Percentiles rank a stretch among this genome's conserved stretches.
Evolutionary conservation across 2,888 invertebrate species (phyloP).

Genomic region (Tiliacea citrago): DNA sequence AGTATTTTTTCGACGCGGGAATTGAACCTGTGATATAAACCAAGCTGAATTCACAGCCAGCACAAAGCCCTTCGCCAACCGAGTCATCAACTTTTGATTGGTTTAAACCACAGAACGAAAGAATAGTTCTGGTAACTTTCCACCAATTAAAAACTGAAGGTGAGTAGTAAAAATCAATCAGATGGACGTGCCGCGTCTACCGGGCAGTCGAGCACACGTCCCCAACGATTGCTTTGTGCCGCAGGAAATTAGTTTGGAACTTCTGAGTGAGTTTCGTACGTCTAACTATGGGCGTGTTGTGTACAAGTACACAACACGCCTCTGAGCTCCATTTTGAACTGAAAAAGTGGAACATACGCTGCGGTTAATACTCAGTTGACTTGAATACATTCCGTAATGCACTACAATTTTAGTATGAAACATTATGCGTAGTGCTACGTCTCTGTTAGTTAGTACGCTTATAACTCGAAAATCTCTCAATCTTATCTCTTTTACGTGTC

Average conservation of each 20-base stretch:
- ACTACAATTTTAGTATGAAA: not conserved
- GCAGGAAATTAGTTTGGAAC: conserved; percentile 88
- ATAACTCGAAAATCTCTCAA: not conserved
- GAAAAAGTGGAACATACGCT: not conserved
- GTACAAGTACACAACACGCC: conserved; percentile 1
- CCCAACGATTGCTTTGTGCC: conserved; percentile 85
- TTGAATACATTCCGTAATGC: not conserved
- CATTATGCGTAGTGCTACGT: not conserved
- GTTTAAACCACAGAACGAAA: conserved; percentile 22
- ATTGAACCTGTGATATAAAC: not conserved
- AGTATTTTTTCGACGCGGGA: not conserved
- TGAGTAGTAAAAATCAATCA: conserved; percentile 76
- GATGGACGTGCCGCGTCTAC: conserved; percentile 75
- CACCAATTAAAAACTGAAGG: conserved; percentile 56
- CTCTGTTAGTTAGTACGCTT: not conserved
- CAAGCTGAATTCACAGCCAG: not conserved
- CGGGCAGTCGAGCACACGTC: conserved; percentile 71
- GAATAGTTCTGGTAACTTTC: conserved; percentile 35
- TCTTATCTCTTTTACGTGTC: not conserved
- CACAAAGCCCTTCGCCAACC: not conserved
- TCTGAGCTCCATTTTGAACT: not conserved
- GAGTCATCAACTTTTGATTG: conserved; percentile 29
- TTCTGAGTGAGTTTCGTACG: conserved; percentile 75
- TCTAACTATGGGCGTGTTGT: conserved; percentile 41
- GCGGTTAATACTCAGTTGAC: not conserved